Percentiles rank a stretch among this genome's conserved stretches.
Evolutionary conservation across 2,797 vertebrate species (phyloP).

Genomic region (Anguilla obscura): DNA sequence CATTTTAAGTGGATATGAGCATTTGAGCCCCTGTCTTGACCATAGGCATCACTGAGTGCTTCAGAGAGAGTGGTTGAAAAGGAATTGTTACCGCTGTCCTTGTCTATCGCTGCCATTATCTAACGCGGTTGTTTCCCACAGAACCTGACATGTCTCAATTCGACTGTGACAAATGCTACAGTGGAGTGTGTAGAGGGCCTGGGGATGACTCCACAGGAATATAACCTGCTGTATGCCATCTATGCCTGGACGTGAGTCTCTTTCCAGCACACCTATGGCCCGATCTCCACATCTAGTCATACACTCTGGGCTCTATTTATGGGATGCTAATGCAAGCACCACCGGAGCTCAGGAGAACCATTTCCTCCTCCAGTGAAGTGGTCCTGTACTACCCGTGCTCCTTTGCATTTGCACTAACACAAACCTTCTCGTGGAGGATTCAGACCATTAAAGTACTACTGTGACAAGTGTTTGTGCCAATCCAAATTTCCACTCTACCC

Average conservation of each 20-base stretch:
- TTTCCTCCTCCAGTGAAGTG: neutral
- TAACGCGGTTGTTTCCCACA: conserved; percentile 43
- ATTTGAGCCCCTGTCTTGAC: neutral
- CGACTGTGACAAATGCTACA: conserved; percentile 53
- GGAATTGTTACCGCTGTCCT: neutral
- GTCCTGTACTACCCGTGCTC: neutral
- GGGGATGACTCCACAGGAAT: conserved; percentile 80
- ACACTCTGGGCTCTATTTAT: neutral
- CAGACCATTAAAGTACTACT: neutral
- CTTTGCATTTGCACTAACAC: neutral
- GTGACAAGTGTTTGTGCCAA: no score
- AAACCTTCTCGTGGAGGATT: neutral
- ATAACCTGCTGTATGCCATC: conserved; percentile 80
- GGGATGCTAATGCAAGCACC: neutral
- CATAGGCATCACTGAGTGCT: neutral
- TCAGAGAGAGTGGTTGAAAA: neutral
- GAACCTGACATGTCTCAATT: conserved; percentile 78
- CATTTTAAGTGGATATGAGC: neutral
- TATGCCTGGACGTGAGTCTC: conserved; percentile 77
- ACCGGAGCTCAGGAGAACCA: neutral
- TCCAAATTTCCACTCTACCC: neutral
- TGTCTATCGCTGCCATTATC: neutral
- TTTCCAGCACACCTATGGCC: neutral
- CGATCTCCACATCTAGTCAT: conserved; percentile 1
- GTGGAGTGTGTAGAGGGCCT: conserved; percentile 72